phyloP scores from a whole-genome alignment of 2,888 invertebrate species.

The Dioctria linearis region DNA sequence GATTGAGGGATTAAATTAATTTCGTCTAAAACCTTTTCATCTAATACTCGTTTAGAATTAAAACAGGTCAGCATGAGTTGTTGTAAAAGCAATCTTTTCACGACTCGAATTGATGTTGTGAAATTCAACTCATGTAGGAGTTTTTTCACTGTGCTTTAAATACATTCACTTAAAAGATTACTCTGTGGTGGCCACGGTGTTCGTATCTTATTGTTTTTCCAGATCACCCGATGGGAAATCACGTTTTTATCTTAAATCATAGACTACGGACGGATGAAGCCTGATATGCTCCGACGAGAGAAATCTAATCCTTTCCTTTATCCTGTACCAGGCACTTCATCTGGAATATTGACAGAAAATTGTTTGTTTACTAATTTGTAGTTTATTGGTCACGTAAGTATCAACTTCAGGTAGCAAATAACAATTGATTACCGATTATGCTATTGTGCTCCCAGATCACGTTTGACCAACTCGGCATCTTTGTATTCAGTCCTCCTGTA shows the following conservation, averaged over 20 bases:
- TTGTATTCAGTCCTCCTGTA: neutral
- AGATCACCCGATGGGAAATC: slow-evolving; percentile 18
- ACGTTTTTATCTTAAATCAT: slow-evolving; percentile 49
- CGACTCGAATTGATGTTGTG: neutral
- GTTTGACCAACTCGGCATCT: slow-evolving; percentile 45
- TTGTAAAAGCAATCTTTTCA: too few relatives aligned
- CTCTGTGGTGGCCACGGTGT: neutral
- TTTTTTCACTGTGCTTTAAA: neutral
- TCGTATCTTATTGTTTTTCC: neutral
- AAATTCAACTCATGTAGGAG: neutral
- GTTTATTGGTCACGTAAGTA: slow-evolving; percentile 57
- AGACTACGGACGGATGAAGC: slow-evolving; percentile 21
- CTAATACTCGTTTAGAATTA: too few relatives aligned
- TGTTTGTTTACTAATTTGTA: slow-evolving; percentile 58
- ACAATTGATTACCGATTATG: slow-evolving; percentile 57
- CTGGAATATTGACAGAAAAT: slow-evolving; percentile 56
- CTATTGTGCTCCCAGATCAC: slow-evolving; percentile 54
- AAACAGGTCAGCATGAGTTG: too few relatives aligned
- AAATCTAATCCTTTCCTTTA: slow-evolving; percentile 22
- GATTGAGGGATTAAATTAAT: too few relatives aligned
- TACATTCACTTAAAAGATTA: neutral
- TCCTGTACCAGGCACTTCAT: slow-evolving; percentile 18
- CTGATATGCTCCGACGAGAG: neutral
- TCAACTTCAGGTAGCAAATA: slow-evolving; percentile 57
- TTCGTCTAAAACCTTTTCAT: too few relatives aligned